Evolutionary conservation across 2,113 vertebrate genomes (phyloP).

Genomic region (Mus spicilegus): DNA sequence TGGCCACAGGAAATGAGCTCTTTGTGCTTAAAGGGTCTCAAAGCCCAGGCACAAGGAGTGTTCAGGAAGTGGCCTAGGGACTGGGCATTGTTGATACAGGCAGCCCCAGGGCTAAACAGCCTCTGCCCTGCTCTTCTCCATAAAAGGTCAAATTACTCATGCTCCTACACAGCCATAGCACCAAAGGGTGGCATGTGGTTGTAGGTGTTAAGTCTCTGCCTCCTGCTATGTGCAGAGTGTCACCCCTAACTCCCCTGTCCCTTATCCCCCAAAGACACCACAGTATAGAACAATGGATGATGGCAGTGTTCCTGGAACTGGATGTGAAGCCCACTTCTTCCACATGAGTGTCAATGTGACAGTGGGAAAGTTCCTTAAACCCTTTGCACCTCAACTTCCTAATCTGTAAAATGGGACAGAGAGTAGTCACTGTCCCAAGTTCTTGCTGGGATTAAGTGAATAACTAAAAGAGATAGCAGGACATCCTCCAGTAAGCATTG

Average conservation of each 20-base stretch:
- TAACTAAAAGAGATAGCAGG: not conserved
- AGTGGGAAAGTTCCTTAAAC: conserved; percentile 10
- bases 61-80: conserved; percentile 75
- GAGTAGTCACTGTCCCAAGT: not conserved
- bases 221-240: not conserved
- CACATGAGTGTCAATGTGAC: not conserved
- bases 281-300: not conserved
- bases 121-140: conserved; percentile 67
- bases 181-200: conserved; percentile 50
- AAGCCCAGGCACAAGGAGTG: conserved; percentile 70
- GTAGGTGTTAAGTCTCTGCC: not conserved
- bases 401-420: conserved; percentile 42
- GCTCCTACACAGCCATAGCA: conserved; percentile 67
- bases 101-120: conserved; percentile 68
- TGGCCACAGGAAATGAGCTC: conserved; percentile 77
- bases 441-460: conserved; percentile 15
- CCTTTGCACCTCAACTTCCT: not conserved
- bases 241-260: not conserved
- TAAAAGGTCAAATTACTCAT: conserved; percentile 65
- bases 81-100: conserved; percentile 72
- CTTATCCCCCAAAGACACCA: not conserved
- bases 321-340: not conserved
- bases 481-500: not conserved
- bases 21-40: conserved; percentile 80
- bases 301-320: not conserved